Base-by-base conservation (phyloP, 2,888 invertebrate species). In the Nephrotoma appendiculata region DNA sequence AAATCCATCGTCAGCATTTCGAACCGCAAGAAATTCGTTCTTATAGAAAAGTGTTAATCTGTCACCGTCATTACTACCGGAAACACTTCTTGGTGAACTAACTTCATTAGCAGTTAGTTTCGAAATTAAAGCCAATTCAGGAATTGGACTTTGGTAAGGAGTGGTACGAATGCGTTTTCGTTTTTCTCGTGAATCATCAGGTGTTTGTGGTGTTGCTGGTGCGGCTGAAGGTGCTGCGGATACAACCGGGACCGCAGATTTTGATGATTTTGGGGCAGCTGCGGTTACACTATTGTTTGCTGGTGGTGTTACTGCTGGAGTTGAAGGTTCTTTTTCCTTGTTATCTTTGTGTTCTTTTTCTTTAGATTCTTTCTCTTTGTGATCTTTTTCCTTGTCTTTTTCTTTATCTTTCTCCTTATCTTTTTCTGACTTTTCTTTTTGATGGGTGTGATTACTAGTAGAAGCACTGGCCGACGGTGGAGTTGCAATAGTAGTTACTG, bases 11-110 rank as follows among this genome's bases (percentile, higher is more conserved):
- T 97, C 97, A 0, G 96, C 96, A 91, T 98, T 98, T 89, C 98
- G 94, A 0, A 98, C 97, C 1, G 98, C 98, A 90, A 98, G 92
- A 92, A 97, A 98, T 92, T 97, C 97, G 90, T 96, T 96, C 91
- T 97, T 97, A 92, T 97, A 97, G 91, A 97, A 97, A 2, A 97
- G 95, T 89, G 96, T 95, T 83, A 97, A 94, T 90, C 96, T 96
- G 88, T 97, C 96, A 89, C 96, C 96, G 84, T 93, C 93, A 71
- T 9, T 31, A 31, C 31, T 11, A 71, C 71, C 31, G 6, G 71
- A 71, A 71, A 71, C 31, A 86, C 93, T 93, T 89, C 94, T 92
- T 89, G 94, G 93, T 0, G 94, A 93, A 2, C 93, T 93, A 41
- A 93, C 92, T 88, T 93, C 93, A 9, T 93, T 93, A 0, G 94